A percentile compares a stretch with the other conserved stretches of the same genome.
Evolutionary conservation across 2,113 vertebrate species (phyloP).

Genomic region (Eudyptes chrysolophus): DNA sequence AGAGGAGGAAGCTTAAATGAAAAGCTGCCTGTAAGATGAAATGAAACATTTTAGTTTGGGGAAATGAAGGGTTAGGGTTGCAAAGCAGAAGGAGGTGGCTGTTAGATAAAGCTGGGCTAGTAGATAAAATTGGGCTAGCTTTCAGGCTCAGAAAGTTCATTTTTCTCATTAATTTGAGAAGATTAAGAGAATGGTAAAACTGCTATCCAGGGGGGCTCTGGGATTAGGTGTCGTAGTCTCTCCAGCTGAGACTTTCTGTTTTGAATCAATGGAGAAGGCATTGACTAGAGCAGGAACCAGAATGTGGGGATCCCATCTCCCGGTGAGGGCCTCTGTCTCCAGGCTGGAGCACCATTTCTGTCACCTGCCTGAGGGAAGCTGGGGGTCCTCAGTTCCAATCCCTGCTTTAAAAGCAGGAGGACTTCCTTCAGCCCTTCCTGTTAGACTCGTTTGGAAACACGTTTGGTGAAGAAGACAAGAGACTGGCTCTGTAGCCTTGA

Average conservation of each 20-base stretch:
- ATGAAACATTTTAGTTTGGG: not conserved
- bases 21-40: not conserved
- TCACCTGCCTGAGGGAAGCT: not conserved
- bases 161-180: not conserved
- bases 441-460: not conserved
- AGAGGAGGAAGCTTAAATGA: not conserved
- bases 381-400: not conserved
- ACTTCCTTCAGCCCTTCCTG: not conserved
- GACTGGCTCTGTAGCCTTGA: not conserved
- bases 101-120: not conserved
- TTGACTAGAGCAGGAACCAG: not conserved
- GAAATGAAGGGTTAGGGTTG: not conserved
- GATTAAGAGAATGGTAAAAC: not conserved
- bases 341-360: not conserved
- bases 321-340: not conserved
- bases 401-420: not conserved
- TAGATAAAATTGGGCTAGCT: not conserved
- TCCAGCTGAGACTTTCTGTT: not conserved
- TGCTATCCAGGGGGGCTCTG: fast-evolving
- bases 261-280: not conserved
- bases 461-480: not conserved
- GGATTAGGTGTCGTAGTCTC: not conserved
- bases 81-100: not conserved
- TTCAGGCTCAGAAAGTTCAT: not conserved
- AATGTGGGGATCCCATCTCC: not conserved